Conservation (phyloP, 2,113 vertebrate genomes). For the Bubo scandiacus region DNA sequence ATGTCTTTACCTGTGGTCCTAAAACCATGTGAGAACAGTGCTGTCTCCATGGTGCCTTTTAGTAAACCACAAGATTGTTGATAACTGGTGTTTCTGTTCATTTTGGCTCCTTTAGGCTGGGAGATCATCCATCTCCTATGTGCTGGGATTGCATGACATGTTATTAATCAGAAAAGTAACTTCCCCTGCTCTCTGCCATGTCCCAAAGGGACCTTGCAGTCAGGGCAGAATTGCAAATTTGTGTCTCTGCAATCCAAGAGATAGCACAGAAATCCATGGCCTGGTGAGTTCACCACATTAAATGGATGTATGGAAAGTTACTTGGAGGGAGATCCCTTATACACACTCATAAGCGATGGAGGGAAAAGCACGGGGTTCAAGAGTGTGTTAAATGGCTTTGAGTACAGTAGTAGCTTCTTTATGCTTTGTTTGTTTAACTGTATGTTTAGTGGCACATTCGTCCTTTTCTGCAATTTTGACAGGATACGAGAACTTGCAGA, state of each 20-base stretch:
- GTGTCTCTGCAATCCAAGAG: not conserved
- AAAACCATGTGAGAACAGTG: not conserved
- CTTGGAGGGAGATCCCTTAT: not conserved
- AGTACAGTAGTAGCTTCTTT: not conserved
- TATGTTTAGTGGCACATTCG: not conserved
- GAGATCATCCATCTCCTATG: not conserved
- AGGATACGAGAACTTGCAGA: constrained; percentile 28
- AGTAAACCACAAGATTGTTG: not conserved
- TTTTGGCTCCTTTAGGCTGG: not conserved
- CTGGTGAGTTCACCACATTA: not conserved
- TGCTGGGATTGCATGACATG: not conserved
- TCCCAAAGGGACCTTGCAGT: not conserved
- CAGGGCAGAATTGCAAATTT: not conserved
- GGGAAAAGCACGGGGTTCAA: not conserved
- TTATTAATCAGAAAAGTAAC: not conserved
- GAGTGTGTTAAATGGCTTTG: not conserved
- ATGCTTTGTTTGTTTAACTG: not conserved
- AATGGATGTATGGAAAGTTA: not conserved
- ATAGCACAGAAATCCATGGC: not conserved
- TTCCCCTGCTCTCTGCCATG: not conserved
- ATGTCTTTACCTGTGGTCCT: not conserved
- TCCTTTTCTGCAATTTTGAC: not conserved
- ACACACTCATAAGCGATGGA: not conserved
- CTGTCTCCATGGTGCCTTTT: not conserved
- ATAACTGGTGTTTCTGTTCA: not conserved